Conservation (phyloP, 1,140 invertebrate genomes). For the Leptopilina boulardi region DNA sequence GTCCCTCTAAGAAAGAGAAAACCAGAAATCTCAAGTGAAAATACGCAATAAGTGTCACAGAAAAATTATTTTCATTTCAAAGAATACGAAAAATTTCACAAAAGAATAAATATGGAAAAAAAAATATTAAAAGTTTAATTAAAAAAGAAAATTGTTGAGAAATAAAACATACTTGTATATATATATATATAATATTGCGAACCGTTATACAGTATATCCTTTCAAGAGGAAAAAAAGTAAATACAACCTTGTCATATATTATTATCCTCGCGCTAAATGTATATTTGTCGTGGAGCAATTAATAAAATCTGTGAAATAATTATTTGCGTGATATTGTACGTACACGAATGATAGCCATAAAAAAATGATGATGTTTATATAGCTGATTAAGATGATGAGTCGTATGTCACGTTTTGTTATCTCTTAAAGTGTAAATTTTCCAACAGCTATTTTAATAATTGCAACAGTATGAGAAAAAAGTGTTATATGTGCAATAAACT, state of each 20-base stretch:
- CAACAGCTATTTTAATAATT: background rate
- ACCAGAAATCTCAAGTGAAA: slow-evolving; percentile 20
- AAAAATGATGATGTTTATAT: background rate
- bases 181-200: too few relatives aligned
- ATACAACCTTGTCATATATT: background rate
- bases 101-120: too few relatives aligned
- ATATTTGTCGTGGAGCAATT: background rate
- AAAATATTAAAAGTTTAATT: too few relatives aligned
- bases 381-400: background rate
- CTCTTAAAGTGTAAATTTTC: slow-evolving; percentile 10
- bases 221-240: background rate
- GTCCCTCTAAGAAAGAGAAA: slow-evolving; percentile 14
- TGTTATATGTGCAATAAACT: background rate
- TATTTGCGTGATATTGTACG: background rate
- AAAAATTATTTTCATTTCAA: background rate
- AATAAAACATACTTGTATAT: too few relatives aligned
- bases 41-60: slow-evolving; percentile 1
- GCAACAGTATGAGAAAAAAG: background rate
- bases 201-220: background rate
- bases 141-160: too few relatives aligned
- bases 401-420: slow-evolving; percentile 7
- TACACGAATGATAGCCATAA: too few relatives aligned
- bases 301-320: background rate
- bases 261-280: background rate
- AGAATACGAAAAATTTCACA: too few relatives aligned